phyloP scores from a whole-genome alignment of 2,797 vertebrate species.

The Graptemys geographica region DNA sequence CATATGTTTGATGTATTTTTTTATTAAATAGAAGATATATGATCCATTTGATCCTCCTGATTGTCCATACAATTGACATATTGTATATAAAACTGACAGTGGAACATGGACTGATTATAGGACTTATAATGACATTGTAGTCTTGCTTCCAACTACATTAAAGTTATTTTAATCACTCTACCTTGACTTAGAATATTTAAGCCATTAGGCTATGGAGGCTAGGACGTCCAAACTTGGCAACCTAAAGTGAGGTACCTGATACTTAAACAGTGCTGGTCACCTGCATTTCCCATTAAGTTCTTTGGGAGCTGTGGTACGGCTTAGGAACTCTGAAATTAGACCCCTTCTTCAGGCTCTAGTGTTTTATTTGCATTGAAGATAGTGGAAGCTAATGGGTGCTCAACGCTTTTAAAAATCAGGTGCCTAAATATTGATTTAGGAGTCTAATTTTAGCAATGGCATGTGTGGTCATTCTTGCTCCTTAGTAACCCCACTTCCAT shows the following conservation, averaged over 20 bases:
- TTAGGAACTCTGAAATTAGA: background rate
- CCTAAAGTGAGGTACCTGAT: fast-evolving
- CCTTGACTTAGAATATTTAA: background rate
- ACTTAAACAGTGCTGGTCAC: background rate
- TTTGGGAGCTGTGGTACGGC: background rate
- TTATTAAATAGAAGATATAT: background rate
- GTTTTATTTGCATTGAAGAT: background rate
- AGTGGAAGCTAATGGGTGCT: background rate
- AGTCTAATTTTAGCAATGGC: background rate
- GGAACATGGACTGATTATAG: background rate
- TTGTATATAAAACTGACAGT: too few relatives aligned
- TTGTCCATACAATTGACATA: background rate
- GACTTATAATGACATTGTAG: background rate
- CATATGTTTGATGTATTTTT: background rate
- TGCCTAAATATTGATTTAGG: background rate
- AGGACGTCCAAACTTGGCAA: background rate
- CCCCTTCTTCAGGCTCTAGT: background rate
- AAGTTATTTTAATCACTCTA: background rate
- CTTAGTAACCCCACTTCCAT: background rate
- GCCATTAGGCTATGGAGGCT: background rate
- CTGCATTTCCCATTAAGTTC: background rate
- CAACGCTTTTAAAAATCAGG: background rate
- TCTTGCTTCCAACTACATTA: background rate
- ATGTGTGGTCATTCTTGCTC: background rate
- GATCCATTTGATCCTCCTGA: background rate